These are phyloP conservation scores for Sericinus montela DNA, from an alignment of 2,888 invertebrate genomes.

Conservation along the genomic window DNA sequence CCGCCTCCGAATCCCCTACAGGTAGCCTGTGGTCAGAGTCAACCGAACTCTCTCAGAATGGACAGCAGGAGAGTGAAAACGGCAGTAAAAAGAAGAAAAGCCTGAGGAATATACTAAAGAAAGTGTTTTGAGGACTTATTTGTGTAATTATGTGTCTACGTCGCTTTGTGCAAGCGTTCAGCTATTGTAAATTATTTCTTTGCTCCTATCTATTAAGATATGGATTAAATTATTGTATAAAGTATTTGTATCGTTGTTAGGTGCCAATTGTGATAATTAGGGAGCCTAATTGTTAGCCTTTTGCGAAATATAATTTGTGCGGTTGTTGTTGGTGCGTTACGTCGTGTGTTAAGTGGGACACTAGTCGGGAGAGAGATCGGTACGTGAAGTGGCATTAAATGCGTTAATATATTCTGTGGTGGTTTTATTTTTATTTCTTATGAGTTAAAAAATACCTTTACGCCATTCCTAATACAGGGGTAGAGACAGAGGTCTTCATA, in stretches of 20 bases:
- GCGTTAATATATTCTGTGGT: slow-evolving; percentile 54
- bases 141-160: slow-evolving; percentile 30
- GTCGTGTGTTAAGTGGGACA: slow-evolving; percentile 37
- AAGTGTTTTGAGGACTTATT: slow-evolving; percentile 82
- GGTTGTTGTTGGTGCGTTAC: slow-evolving; percentile 34
- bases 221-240: slow-evolving; percentile 39
- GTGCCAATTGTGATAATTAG: slow-evolving; percentile 78
- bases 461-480: too few relatives aligned
- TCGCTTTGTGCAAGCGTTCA: slow-evolving; percentile 21
- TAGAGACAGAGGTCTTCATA: too few relatives aligned
- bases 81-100: slow-evolving; percentile 80
- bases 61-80: slow-evolving; percentile 47
- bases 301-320: slow-evolving; percentile 43
- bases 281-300: slow-evolving; percentile 61
- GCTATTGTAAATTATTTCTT: slow-evolving; percentile 67
- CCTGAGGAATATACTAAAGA: slow-evolving; percentile 87
- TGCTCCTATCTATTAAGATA: slow-evolving; percentile 41
- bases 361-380: slow-evolving; percentile 49
- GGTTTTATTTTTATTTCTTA: slow-evolving; percentile 49
- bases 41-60: slow-evolving; percentile 65
- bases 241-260: slow-evolving; percentile 52
- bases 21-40: slow-evolving; percentile 72
- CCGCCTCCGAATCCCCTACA: slow-evolving; percentile 66
- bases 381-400: slow-evolving; percentile 70
- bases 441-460: too few relatives aligned